Evolutionary conservation across 2,113 vertebrate genomes (phyloP).

Genomic region (Ageneiosus marmoratus): DNA sequence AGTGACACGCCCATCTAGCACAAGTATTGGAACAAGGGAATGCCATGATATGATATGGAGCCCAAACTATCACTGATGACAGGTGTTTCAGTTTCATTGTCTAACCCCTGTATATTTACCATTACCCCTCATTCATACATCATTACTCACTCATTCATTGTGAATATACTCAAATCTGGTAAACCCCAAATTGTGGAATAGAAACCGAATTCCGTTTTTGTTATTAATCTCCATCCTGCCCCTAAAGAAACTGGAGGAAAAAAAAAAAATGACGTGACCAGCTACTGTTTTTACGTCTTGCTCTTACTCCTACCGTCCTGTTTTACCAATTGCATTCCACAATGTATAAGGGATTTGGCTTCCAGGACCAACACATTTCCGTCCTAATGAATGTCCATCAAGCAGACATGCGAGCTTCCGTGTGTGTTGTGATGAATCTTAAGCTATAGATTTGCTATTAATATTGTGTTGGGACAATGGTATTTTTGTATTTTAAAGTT

Average conservation of each 20-base stretch:
- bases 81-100: too few species aligned
- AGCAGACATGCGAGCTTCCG: slow-evolving; percentile 50
- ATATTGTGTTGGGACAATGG: slow-evolving; percentile 47
- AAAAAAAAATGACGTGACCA: slow-evolving; percentile 17
- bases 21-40: too few species aligned
- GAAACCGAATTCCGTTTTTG: neutral
- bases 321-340: slow-evolving; percentile 22
- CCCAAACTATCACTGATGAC: too few species aligned
- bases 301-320: neutral
- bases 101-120: too few species aligned
- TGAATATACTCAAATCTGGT: slow-evolving; percentile 7
- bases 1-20: too few species aligned
- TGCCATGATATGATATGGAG: too few species aligned
- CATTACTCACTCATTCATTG: neutral
- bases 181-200: slow-evolving; percentile 4
- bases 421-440: slow-evolving; percentile 48
- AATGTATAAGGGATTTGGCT: slow-evolving; percentile 20
- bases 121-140: too few species aligned
- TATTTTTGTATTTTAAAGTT: slow-evolving; percentile 55
- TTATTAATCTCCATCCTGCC: neutral
- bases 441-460: slow-evolving; percentile 53
- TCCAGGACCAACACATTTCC: slow-evolving; percentile 44
- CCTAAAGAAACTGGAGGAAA: slow-evolving; percentile 3
- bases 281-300: slow-evolving; percentile 29
- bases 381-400: slow-evolving; percentile 49